Evolutionary conservation across 2,797 vertebrate species (phyloP).

Genomic region (Gambelia wislizenii): DNA sequence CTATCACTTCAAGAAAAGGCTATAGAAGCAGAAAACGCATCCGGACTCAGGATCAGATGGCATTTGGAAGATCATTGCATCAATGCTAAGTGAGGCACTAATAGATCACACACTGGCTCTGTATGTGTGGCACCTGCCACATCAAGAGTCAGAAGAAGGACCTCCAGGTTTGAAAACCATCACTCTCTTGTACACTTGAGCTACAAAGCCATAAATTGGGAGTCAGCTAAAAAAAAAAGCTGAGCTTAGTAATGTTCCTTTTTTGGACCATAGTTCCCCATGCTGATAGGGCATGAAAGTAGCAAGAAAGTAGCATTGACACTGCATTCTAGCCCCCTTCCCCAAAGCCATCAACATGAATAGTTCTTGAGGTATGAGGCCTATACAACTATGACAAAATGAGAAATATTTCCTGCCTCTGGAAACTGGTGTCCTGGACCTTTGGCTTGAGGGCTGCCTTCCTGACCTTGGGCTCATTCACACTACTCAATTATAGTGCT

Average conservation of each 20-base stretch:
- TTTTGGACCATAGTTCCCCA: not conserved
- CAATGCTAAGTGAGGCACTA: conserved; percentile 32
- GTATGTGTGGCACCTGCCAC: not conserved
- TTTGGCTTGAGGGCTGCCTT: no score
- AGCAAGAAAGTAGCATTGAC: no score
- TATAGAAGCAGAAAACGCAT: conserved; percentile 48
- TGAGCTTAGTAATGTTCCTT: not conserved
- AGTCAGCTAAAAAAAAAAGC: not conserved
- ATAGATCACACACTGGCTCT: conserved; percentile 23
- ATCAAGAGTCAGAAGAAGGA: conserved; percentile 2
- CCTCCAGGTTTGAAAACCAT: conserved; percentile 12
- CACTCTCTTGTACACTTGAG: not conserved
- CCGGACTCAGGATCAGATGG: conserved; percentile 55
- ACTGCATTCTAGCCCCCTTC: no score
- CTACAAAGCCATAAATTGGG: not conserved
- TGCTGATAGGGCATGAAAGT: no score
- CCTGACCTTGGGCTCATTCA: no score
- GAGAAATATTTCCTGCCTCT: no score
- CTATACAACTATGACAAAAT: not conserved
- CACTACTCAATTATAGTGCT: no score
- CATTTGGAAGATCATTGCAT: conserved; percentile 47
- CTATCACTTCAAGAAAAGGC: conserved; percentile 68
- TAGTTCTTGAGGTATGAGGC: not conserved
- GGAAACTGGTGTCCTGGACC: no score
- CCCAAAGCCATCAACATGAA: not conserved